Percentiles rank a stretch among this genome's conserved stretches.
Conservation (phyloP, 2,888 invertebrate genomes). For the Fabriciana adippe region DNA sequence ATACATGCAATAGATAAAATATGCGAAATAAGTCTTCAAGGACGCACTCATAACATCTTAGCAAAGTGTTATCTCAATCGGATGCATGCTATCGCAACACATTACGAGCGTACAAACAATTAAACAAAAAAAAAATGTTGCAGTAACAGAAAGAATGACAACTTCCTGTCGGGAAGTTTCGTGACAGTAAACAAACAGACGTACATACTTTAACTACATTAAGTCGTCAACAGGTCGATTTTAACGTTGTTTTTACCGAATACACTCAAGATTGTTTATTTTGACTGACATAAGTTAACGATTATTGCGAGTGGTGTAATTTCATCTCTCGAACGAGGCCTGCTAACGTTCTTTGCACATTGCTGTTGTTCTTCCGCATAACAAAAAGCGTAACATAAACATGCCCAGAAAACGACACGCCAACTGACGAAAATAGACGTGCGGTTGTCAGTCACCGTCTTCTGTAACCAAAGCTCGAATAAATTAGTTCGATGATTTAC, state of each 20-base stretch:
- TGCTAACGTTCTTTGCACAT: slow-evolving; percentile 6
- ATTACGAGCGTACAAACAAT: too few relatives aligned
- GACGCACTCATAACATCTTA: too few relatives aligned
- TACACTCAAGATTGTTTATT: background rate
- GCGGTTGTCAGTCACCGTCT: slow-evolving; percentile 13
- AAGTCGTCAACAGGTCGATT: slow-evolving; percentile 2
- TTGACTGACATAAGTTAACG: slow-evolving; percentile 6
- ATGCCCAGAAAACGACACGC: slow-evolving; percentile 10
- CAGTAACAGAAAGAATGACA: too few relatives aligned
- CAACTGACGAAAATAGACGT: slow-evolving; percentile 21
- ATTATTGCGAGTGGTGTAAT: slow-evolving; percentile 1
- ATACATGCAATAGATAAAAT: too few relatives aligned
- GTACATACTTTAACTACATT: slow-evolving; percentile 15
- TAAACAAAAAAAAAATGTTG: too few relatives aligned
- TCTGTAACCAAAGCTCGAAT: slow-evolving; percentile 2
- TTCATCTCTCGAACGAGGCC: background rate
- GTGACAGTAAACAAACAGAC: background rate
- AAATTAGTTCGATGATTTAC: background rate
- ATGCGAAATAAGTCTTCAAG: too few relatives aligned
- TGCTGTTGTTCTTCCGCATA: slow-evolving; percentile 29
- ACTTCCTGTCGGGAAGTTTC: background rate
- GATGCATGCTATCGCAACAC: too few relatives aligned
- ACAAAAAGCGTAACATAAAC: slow-evolving; percentile 24
- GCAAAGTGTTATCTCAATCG: too few relatives aligned
- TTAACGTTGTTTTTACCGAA: slow-evolving; percentile 12